These are phyloP conservation scores for Thelaira solivaga DNA, from an alignment of 2,888 invertebrate species.

Conservation along the genomic window DNA sequence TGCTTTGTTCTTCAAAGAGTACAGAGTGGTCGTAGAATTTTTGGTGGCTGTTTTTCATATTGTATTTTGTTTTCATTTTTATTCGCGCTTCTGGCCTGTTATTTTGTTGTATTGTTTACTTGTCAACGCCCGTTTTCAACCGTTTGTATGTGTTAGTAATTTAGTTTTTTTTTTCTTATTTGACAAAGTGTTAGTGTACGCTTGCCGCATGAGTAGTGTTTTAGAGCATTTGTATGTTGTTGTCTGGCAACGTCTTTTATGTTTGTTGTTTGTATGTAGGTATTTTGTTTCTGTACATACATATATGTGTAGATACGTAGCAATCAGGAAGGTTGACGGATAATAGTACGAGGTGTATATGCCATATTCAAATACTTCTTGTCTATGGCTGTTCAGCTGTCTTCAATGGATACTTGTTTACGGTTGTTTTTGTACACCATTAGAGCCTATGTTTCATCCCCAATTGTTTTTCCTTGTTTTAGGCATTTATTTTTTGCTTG, in stretches of 20 bases:
- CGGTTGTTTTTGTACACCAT: conserved; percentile 9
- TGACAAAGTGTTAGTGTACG: conserved; percentile 21
- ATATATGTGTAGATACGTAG: not conserved
- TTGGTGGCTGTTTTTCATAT: conserved; percentile 18
- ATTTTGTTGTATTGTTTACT: conserved; percentile 51
- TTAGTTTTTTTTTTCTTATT: conserved; percentile 55
- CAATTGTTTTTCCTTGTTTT: conserved; percentile 25
- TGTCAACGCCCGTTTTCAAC: conserved; percentile 66
- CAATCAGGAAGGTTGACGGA: no score
- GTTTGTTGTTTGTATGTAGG: conserved; percentile 69
- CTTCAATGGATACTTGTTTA: not conserved
- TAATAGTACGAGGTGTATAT: no score
- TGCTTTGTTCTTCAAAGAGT: conserved; percentile 17
- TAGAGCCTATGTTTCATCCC: conserved; percentile 61
- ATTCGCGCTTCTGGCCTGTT: conserved; percentile 36
- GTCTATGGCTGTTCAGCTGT: not conserved
- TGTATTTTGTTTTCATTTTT: conserved; percentile 40
- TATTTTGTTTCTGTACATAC: not conserved
- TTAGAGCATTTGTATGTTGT: conserved; percentile 39
- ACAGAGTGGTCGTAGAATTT: not conserved
- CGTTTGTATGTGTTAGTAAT: conserved; percentile 14
- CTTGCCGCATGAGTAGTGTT: conserved; percentile 58
- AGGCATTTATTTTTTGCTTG: conserved; percentile 6
- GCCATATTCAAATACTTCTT: conserved; percentile 39
- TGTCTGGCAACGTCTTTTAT: conserved; percentile 75